Conservation (phyloP, 2,113 vertebrate species). For the Pseudorhombus dupliciocellatus region DNA sequence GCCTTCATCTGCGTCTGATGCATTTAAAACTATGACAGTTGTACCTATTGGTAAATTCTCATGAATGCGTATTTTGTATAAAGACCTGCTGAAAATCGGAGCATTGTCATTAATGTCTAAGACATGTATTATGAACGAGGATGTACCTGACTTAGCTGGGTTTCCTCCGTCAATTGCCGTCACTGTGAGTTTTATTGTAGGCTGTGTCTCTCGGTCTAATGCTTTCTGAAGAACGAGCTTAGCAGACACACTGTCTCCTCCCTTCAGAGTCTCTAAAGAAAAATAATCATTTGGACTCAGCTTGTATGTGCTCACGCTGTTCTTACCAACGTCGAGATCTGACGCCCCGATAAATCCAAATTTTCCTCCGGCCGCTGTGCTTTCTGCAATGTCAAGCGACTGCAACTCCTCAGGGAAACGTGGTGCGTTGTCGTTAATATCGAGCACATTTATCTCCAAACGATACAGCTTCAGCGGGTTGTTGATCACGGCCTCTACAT, state of each 20-base stretch:
- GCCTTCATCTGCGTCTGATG: slow-evolving; percentile 65
- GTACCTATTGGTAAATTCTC: slow-evolving; percentile 39
- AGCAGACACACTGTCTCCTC: slow-evolving; percentile 63
- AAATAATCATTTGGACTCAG: slow-evolving; percentile 71
- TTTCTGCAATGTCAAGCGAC: slow-evolving; percentile 64
- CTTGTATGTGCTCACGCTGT: slow-evolving; percentile 65
- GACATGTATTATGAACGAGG: slow-evolving; percentile 52
- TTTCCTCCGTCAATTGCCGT: slow-evolving; percentile 71
- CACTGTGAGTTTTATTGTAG: slow-evolving; percentile 41
- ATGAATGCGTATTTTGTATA: slow-evolving; percentile 52
- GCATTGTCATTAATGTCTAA: slow-evolving; percentile 71
- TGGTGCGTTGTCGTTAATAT: slow-evolving; percentile 75
- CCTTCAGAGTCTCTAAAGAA: slow-evolving; percentile 61
- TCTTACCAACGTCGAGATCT: slow-evolving; percentile 67
- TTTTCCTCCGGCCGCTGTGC: slow-evolving; percentile 46
- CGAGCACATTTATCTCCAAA: slow-evolving; percentile 64
- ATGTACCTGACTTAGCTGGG: slow-evolving; percentile 61
- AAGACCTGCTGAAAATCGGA: slow-evolving; percentile 53
- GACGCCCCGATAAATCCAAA: slow-evolving; percentile 57
- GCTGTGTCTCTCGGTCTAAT: slow-evolving; percentile 69
- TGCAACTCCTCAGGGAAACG: slow-evolving; percentile 54
- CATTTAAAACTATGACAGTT: slow-evolving; percentile 47
- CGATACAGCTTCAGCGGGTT: slow-evolving; percentile 66
- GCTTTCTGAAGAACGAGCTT: slow-evolving; percentile 74
- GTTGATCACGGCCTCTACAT: slow-evolving; percentile 65